phyloP scores from a whole-genome alignment of 2,113 vertebrate genomes.

The Clarias macrocephalus region DNA sequence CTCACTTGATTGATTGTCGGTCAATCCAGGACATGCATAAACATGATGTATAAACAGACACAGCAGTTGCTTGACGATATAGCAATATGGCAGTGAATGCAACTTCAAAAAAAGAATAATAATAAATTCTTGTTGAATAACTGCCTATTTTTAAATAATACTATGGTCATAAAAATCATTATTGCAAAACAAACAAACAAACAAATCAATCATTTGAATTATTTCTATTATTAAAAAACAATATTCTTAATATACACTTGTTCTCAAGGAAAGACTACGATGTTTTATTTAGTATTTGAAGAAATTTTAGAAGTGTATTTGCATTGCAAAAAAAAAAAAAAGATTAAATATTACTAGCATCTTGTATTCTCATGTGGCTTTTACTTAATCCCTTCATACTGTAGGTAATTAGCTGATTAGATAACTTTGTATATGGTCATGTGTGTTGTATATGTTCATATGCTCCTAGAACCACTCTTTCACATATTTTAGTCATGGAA shows the following conservation, averaged over 20 bases:
- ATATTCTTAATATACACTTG: not conserved
- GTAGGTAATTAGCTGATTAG: not conserved
- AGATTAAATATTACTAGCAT: not conserved
- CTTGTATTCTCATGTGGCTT: not conserved
- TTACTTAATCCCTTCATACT: not conserved
- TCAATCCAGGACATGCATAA: not conserved
- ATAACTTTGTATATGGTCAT: no score
- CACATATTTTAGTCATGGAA: no score
- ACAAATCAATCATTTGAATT: not conserved
- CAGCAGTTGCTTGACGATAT: not conserved
- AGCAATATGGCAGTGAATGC: not conserved
- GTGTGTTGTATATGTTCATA: no score
- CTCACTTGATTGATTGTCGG: not conserved
- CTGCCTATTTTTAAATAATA: not conserved
- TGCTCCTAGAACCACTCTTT: no score
- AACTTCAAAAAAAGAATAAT: no score
- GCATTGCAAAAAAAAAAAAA: not conserved
- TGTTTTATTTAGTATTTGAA: not conserved
- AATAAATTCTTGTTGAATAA: not conserved
- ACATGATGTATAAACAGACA: not conserved
- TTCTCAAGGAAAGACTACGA: not conserved
- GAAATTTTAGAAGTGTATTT: not conserved
- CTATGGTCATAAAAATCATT: not conserved
- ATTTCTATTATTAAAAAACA: not conserved
- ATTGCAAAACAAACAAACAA: not conserved